Conservation (phyloP, 92 coral and sea anemone genomes). For the Palythoa grandis region DNA sequence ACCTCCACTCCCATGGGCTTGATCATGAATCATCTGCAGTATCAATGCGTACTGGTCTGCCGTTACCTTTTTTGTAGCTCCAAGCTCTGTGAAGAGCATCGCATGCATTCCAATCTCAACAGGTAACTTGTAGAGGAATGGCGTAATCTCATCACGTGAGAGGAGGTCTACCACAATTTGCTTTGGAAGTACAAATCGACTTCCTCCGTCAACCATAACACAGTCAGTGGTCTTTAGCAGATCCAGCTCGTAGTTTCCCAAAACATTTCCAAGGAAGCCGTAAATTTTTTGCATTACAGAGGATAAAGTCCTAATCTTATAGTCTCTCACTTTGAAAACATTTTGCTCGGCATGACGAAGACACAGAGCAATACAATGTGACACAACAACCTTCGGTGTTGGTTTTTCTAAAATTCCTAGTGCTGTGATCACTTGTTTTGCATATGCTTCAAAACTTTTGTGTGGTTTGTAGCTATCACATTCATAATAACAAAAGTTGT, state of each 20-base stretch:
- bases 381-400: slow-evolving; percentile 58
- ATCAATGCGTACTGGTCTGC: slow-evolving; percentile 72
- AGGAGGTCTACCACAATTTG: slow-evolving; percentile 63
- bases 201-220: slow-evolving; percentile 60
- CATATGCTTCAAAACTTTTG: background rate
- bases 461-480: background rate
- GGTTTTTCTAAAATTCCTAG: slow-evolving; percentile 63
- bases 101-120: slow-evolving; percentile 35
- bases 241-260: background rate
- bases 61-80: slow-evolving; percentile 53
- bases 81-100: slow-evolving; percentile 56
- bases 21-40: slow-evolving; percentile 38
- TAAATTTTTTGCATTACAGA: slow-evolving; percentile 69
- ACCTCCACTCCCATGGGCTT: background rate
- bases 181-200: slow-evolving; percentile 55
- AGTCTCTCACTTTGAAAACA: background rate
- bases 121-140: slow-evolving; percentile 74
- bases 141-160: slow-evolving; percentile 46
- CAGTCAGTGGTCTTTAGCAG: slow-evolving; percentile 47
- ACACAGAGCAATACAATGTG: slow-evolving; percentile 73
- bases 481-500: background rate
- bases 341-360: slow-evolving; percentile 30
- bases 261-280: slow-evolving; percentile 38
- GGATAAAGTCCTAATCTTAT: background rate
- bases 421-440: background rate